Percentiles rank a stretch among this genome's conserved stretches.
Evolutionary conservation across 2,113 vertebrate species (phyloP).

Genomic region (Telmatochromis brachygnathus): DNA sequence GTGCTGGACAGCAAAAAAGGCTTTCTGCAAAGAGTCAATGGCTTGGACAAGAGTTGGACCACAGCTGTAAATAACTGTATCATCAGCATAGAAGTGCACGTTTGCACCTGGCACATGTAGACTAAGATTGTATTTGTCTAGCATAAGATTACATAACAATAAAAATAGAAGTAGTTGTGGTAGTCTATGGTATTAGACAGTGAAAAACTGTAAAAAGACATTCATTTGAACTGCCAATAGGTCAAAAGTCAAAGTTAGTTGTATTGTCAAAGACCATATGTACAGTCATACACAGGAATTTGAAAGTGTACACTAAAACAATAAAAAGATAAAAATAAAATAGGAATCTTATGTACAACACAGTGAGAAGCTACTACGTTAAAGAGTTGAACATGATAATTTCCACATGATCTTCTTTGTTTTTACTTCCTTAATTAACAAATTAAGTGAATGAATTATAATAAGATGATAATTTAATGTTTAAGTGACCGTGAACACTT

Average conservation of each 20-base stretch:
- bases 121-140: background rate
- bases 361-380: fast-evolving
- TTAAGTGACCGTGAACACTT: fast-evolving
- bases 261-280: background rate
- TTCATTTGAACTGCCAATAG: background rate
- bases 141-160: background rate
- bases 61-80: too few species aligned
- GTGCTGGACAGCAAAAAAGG: too few species aligned
- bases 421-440: background rate
- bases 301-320: background rate
- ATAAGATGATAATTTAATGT: background rate
- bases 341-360: background rate
- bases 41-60: too few species aligned
- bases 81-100: too few species aligned
- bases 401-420: background rate
- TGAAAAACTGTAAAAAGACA: background rate
- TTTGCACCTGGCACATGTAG: too few species aligned
- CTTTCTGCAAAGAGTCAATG: too few species aligned
- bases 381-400: background rate
- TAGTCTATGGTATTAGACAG: background rate
- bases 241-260: background rate
- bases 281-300: background rate
- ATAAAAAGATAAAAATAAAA: background rate
- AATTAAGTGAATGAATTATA: background rate
- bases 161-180: background rate